Percentiles rank a stretch among this genome's conserved stretches.
These are phyloP conservation scores for Margarornis squamiger DNA, from an alignment of 2,797 vertebrate species.

Conservation along the genomic window DNA sequence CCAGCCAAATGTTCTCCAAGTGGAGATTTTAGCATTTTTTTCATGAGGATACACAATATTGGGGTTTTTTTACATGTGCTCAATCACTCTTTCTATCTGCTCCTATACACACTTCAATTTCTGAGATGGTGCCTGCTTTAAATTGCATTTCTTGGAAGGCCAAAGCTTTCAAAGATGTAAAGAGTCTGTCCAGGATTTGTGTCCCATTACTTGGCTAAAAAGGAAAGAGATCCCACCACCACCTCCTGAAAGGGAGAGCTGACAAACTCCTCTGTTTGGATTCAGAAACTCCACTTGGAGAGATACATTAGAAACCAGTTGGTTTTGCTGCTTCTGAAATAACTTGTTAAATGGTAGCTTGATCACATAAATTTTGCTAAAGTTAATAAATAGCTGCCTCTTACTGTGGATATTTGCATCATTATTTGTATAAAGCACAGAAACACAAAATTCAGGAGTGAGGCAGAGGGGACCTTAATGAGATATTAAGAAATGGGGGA, in stretches of 20 bases:
- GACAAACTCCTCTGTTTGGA: not conserved
- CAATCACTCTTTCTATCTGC: rapidly evolving
- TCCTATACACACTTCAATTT: not conserved
- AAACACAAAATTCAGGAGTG: not conserved
- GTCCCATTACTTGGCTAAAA: not conserved
- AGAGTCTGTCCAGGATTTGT: not conserved
- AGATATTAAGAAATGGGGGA: not conserved
- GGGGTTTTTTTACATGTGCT: not conserved
- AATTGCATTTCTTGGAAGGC: not conserved
- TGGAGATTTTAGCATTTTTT: not conserved
- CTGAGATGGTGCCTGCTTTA: not conserved
- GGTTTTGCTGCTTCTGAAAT: not conserved
- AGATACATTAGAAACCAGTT: not conserved
- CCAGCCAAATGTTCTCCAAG: not conserved
- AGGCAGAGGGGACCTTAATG: not conserved
- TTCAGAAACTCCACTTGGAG: not conserved
- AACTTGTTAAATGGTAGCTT: not conserved
- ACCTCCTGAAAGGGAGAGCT: not conserved
- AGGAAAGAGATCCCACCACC: not conserved
- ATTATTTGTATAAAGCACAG: not conserved
- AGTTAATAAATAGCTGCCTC: not conserved
- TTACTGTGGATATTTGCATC: not conserved
- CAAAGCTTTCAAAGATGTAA: not conserved
- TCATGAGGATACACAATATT: not conserved
- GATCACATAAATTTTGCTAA: not conserved